Percentiles rank a stretch among this genome's conserved stretches.
phyloP scores from a whole-genome alignment of 2,888 invertebrate genomes.

The Cephonodes hylas region DNA sequence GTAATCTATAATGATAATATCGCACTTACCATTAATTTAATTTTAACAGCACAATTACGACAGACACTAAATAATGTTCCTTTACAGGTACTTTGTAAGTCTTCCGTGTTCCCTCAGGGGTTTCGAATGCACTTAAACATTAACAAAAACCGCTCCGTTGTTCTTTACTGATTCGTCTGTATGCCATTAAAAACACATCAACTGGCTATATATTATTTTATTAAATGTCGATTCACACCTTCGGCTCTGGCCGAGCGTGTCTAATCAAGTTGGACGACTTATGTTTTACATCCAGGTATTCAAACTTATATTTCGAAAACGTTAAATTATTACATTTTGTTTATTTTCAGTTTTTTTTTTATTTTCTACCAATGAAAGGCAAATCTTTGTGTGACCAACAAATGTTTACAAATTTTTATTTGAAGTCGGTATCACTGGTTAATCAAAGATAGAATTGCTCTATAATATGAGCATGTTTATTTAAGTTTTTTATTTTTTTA shows the following conservation, averaged over 20 bases:
- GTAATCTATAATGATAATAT: background rate
- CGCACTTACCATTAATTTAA: background rate
- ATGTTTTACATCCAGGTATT: constrained; percentile 35
- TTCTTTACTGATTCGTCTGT: constrained; percentile 17
- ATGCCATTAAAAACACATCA: constrained; percentile 74
- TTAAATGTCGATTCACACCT: constrained; percentile 78
- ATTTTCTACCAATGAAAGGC: too few species aligned
- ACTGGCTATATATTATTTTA: constrained; percentile 69
- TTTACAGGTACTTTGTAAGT: background rate
- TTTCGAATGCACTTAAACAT: background rate
- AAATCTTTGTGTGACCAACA: too few species aligned
- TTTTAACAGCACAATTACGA: background rate
- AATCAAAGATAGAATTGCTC: too few species aligned
- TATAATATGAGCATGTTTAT: too few species aligned
- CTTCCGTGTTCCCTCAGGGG: background rate
- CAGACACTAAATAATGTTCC: background rate
- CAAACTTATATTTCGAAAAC: constrained; percentile 1
- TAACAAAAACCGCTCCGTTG: constrained; percentile 7
- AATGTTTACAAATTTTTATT: too few species aligned
- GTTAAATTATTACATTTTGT: too few species aligned
- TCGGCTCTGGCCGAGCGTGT: constrained; percentile 53
- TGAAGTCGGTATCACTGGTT: too few species aligned
- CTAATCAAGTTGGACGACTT: constrained; percentile 52
- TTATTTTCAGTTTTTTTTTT: too few species aligned
- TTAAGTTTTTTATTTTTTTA: too few species aligned